Conservation (phyloP, 2,888 invertebrate genomes). For the Tanaodytes sp. region DNA sequence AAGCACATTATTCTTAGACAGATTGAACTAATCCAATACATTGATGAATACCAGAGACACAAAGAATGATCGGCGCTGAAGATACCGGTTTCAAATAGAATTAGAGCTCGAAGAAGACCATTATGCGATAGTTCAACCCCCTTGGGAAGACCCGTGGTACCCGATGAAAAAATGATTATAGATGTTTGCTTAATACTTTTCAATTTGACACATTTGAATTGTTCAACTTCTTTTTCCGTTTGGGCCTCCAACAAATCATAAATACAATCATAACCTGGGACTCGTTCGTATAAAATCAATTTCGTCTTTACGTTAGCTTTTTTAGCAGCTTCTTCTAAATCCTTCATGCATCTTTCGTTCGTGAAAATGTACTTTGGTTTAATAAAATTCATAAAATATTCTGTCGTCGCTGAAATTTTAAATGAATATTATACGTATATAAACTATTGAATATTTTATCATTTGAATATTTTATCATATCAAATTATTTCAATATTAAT, state of each 20-base stretch:
- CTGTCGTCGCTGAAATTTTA: conserved; percentile 59
- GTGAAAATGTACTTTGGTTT: conserved; percentile 63
- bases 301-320: conserved; percentile 39
- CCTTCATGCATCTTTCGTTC: conserved; percentile 24
- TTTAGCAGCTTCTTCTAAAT: conserved; percentile 27
- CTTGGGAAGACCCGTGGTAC: conserved; percentile 66
- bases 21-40: conserved; percentile 65
- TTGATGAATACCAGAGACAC: conserved; percentile 58
- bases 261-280: conserved; percentile 50
- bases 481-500: too few relatives aligned
- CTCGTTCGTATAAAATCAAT: conserved; percentile 59
- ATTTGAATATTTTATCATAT: too few relatives aligned
- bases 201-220: conserved; percentile 55
- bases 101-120: conserved; percentile 45
- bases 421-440: too few relatives aligned
- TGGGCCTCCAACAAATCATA: conserved; percentile 54
- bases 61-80: not conserved
- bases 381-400: conserved; percentile 57
- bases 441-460: too few relatives aligned
- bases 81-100: not conserved
- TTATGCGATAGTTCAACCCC: conserved; percentile 61
- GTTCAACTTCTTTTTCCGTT: conserved; percentile 44
- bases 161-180: conserved; percentile 65
- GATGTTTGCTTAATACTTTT: conserved; percentile 52
- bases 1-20: conserved; percentile 53